Percentiles rank a stretch among this genome's conserved stretches.
These are phyloP conservation scores for Brassicogethes aeneus DNA, from an alignment of 2,888 invertebrate species.

Conservation along the genomic window DNA sequence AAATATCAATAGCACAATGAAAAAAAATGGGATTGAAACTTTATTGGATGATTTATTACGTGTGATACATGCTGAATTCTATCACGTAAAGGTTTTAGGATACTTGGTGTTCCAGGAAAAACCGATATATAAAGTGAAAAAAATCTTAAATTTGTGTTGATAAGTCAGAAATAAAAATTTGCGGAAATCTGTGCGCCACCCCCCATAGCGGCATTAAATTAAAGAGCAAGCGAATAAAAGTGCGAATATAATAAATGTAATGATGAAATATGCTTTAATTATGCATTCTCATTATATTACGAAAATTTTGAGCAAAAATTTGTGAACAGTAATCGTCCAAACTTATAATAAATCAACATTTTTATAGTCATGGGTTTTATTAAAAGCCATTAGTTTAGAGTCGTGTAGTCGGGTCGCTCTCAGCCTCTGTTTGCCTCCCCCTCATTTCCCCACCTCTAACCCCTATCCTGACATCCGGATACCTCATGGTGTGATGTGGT, in stretches of 20 bases:
- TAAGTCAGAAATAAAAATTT: too few relatives aligned
- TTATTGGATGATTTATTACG: too few relatives aligned
- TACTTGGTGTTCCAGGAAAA: too few relatives aligned
- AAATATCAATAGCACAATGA: too few relatives aligned
- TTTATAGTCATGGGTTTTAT: slow-evolving; percentile 43
- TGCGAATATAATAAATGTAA: slow-evolving; percentile 19
- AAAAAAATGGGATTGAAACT: too few relatives aligned
- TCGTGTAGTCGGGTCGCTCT: slow-evolving; percentile 16
- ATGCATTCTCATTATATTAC: slow-evolving; percentile 36
- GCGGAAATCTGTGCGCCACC: too few relatives aligned
- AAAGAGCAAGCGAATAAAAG: slow-evolving; percentile 6
- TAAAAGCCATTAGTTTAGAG: slow-evolving; percentile 42
- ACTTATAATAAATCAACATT: slow-evolving; percentile 43
- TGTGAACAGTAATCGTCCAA: slow-evolving; percentile 39
- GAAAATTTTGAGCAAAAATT: slow-evolving; percentile 37
- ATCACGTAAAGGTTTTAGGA: too few relatives aligned
- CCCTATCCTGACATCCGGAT: not conserved
- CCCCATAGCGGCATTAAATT: too few relatives aligned
- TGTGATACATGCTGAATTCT: too few relatives aligned
- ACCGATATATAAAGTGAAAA: too few relatives aligned
- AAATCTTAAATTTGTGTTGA: too few relatives aligned
- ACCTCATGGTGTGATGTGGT: not conserved
- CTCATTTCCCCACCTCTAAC: not conserved
- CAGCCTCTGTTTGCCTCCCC: not conserved
- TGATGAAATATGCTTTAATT: slow-evolving; percentile 40